Evolutionary conservation across 2,113 vertebrate genomes (phyloP).

Genomic region (Alethe diademata): DNA sequence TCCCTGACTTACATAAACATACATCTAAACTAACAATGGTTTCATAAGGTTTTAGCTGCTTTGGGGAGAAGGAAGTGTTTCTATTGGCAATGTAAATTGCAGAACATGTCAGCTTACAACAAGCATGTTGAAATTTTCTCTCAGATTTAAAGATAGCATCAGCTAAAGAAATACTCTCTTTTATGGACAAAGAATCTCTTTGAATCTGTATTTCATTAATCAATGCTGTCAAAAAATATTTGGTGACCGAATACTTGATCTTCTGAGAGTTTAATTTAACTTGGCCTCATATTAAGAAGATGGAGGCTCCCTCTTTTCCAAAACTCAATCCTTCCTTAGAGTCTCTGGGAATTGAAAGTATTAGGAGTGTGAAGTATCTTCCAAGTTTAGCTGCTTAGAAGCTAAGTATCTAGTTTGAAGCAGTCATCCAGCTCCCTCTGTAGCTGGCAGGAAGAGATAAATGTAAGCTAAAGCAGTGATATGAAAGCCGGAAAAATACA

Average conservation of each 20-base stretch:
- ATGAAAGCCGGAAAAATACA: neutral
- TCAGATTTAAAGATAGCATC: neutral
- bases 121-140: neutral
- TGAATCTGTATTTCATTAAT: constrained; percentile 20
- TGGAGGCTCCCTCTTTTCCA: neutral
- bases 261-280: neutral
- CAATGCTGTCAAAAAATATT: neutral
- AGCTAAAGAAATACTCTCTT: neutral
- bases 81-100: neutral
- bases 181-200: neutral
- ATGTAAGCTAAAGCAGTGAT: neutral
- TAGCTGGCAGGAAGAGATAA: constrained; percentile 43
- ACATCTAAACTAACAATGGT: neutral
- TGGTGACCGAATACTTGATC: neutral
- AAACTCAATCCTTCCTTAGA: neutral
- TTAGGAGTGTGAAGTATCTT: neutral
- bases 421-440: constrained; percentile 41
- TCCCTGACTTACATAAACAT: neutral
- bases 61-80: neutral
- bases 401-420: neutral
- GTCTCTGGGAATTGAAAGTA: neutral
- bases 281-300: neutral
- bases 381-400: constrained; percentile 4
- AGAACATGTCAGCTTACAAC: neutral
- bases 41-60: neutral